Evolutionary conservation across 1,140 invertebrate genomes (phyloP).

Genomic region (Ostrea edulis): DNA sequence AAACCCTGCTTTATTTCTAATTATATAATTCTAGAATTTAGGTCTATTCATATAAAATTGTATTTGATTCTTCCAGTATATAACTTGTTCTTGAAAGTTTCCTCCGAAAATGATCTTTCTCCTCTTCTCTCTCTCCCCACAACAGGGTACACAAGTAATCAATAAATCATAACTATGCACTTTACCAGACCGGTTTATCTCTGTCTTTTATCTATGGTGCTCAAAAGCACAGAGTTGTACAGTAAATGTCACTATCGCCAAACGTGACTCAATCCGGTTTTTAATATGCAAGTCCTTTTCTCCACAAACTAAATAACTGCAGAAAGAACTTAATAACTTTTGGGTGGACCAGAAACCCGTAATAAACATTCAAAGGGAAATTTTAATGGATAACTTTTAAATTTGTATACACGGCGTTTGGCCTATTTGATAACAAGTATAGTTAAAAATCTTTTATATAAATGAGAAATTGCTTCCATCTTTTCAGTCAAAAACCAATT

Average conservation of each 20-base stretch:
- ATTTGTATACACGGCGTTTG: not conserved
- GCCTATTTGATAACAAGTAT: not conserved
- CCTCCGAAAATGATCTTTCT: not conserved
- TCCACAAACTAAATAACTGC: not conserved
- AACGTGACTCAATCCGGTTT: not conserved
- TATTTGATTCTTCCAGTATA: too few relatives aligned
- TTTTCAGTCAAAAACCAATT: not conserved
- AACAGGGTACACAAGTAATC: not conserved
- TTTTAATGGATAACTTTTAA: not conserved
- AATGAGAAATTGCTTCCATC: not conserved
- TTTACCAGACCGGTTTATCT: not conserved
- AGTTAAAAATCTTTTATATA: not conserved
- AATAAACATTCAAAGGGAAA: constrained; percentile 16
- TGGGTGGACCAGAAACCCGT: not conserved
- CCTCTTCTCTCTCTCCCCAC: not conserved
- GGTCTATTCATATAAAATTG: not conserved
- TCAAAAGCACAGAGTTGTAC: constrained; percentile 3
- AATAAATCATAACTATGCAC: constrained; percentile 23
- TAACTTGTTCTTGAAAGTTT: too few relatives aligned
- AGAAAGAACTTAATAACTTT: constrained; percentile 26
- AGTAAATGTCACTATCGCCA: constrained; percentile 20
- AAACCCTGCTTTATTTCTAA: not conserved
- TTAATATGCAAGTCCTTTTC: constrained; percentile 2
- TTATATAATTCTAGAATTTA: not conserved
- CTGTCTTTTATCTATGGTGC: not conserved